Base-by-base conservation (phyloP, 2,888 invertebrate species). In the Microchrysa polita region DNA sequence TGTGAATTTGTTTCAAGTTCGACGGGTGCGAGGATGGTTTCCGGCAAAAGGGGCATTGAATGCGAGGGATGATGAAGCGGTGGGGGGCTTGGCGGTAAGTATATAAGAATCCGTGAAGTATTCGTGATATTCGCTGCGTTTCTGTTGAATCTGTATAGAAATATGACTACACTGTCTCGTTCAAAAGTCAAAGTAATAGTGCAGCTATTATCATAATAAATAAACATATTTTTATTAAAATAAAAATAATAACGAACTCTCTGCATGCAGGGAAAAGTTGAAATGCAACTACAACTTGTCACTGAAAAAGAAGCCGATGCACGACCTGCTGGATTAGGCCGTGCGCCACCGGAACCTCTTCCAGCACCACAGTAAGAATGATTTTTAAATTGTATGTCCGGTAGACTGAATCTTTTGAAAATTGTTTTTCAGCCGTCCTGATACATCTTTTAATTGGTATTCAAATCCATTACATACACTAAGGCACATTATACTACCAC, bases 11-110 rank as follows among this genome's bases (percentile, higher is more conserved):
- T 93, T 93, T 81, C 86, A 87, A 74, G 80, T 86, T 0, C 86
- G 86, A 78, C 82, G 86, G 14, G 84, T 88, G 4, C 87, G 86
- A 74, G 91, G 90, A 0, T 93, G 93, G 92, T 93, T 92, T 90
- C 91, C 92, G 0, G 86, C 91, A 74, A 81, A 80, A 44, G 81
- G 80, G 7, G 78, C 77, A 23, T 80, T 82, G 48, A 77, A n/a
- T n/a, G n/a, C n/a, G n/a, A n/a, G n/a, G n/a, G n/a, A n/a, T n/a
- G n/a, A n/a, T n/a, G n/a, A 77, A n/a, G n/a, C n/a, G n/a, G n/a
- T n/a, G n/a, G n/a, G n/a, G n/a, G n/a, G n/a, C n/a, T n/a, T n/a
- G n/a, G n/a, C n/a, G n/a, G n/a, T n/a, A n/a, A n/a, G n/a, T n/a
- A n/a, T n/a, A n/a, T n/a, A n/a, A n/a, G n/a, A n/a, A n/a, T n/a